Evolutionary conservation across 2,888 invertebrate genomes (phyloP), one percentile per base, ranked within the genome.

Genomic region (Perdita meconis): DNA sequence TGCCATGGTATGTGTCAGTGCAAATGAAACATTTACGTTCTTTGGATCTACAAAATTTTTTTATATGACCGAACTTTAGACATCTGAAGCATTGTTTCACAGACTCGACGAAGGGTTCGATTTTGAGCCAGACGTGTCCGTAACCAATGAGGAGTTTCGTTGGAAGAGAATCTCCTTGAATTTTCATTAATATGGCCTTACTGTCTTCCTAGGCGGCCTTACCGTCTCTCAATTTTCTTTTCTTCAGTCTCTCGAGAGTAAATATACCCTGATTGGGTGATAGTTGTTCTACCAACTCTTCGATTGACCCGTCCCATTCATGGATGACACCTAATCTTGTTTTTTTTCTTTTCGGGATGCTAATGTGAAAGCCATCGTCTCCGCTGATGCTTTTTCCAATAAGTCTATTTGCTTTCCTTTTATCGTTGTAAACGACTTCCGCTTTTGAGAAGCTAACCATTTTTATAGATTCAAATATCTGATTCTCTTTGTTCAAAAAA

Each of bases 111-210:
- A 65, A 65, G 13, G 64, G 55, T 42, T 65, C 42, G 4, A 65
- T 38, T n/a, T 38, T 53, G 1, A 64, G 1, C 64, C 64, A 64
- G 0, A 64, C 64, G n/a, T 64, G 64, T 26, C 64, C 64, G 1
- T 42, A 51, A 12, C 64, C 64, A 0, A 65, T 30, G 26, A 65
- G 24, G 1, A 55, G 30, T 26, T 16, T 65, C 5, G 64, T 64
- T 8, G 64, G 53, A 10, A 64, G 24, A 1, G 26, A 53, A 12
- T 64, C 51, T n/a, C 53, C 53, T 26, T 64, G 6, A 8, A 64
- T 13, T 1, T 19, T 64, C 3, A 53, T 2, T 0, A 53, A 19
- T 4, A 64, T 64, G 2, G 53, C 10, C 13, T 26, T 64, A 1
- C 50, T 12, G 16, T 53, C 40, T 13, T 40, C 26, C 30, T 38